Conservation (phyloP, 1,140 invertebrate genomes). For the Zaprionus inermis region DNA sequence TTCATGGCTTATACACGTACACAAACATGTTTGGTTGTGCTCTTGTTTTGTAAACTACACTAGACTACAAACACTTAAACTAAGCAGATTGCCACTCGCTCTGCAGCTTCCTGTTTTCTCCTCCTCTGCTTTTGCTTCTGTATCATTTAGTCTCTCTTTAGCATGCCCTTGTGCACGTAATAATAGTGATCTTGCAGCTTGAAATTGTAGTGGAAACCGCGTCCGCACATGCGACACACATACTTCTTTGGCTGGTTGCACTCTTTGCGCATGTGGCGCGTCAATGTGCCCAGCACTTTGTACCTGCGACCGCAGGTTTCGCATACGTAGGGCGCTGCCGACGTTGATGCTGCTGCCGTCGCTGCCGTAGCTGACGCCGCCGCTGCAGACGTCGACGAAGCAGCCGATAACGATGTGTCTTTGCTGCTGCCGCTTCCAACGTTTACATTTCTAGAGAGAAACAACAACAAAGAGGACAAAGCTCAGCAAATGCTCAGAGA, state of each 20-base stretch:
- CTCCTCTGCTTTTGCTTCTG: not conserved
- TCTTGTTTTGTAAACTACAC: not conserved
- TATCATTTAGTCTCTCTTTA: slow-evolving; percentile 50
- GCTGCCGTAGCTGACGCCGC: slow-evolving; percentile 24
- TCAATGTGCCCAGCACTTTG: slow-evolving; percentile 85
- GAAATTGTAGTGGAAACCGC: slow-evolving; percentile 85
- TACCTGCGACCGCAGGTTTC: slow-evolving; percentile 86
- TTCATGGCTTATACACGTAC: slow-evolving; percentile 2
- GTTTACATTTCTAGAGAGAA: slow-evolving; percentile 44
- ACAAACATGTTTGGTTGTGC: not conserved
- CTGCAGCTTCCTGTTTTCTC: not conserved
- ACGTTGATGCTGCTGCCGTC: slow-evolving; percentile 13
- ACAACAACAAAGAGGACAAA: slow-evolving; percentile 38
- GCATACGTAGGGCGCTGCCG: slow-evolving; percentile 84
- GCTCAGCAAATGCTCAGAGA: not conserved
- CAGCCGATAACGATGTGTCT: slow-evolving; percentile 3
- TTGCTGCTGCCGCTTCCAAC: slow-evolving; percentile 14
- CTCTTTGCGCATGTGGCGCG: slow-evolving; percentile 85
- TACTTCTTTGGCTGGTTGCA: slow-evolving; percentile 85
- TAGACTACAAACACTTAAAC: slow-evolving; percentile 13
- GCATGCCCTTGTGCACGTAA: slow-evolving; percentile 68
- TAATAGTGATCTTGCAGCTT: slow-evolving; percentile 84
- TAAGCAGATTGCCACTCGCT: not conserved
- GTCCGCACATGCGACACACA: slow-evolving; percentile 84
- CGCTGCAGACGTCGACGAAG: slow-evolving; percentile 24